A percentile compares a stretch with the other conserved stretches of the same genome.
These are phyloP conservation scores for Pinna nobilis DNA, from an alignment of 1,140 invertebrate species.

Conservation along the genomic window DNA sequence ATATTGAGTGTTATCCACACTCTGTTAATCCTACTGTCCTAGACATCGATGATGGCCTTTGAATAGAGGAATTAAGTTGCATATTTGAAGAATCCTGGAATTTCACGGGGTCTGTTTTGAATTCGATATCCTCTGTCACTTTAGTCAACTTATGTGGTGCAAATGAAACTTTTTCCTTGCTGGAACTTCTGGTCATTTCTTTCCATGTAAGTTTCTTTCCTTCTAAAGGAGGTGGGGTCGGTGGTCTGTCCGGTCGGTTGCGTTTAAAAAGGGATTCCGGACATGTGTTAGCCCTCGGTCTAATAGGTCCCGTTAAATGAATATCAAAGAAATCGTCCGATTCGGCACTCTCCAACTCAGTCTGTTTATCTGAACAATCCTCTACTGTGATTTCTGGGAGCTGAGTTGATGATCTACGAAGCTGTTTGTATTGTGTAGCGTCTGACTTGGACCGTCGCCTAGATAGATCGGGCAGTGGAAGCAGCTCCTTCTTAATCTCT, in stretches of 20 bases:
- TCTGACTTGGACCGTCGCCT: neutral
- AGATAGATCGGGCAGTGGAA: slow-evolving; percentile 7
- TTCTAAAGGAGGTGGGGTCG: slow-evolving; percentile 11
- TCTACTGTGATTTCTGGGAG: slow-evolving; percentile 15
- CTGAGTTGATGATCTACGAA: neutral
- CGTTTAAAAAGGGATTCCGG: slow-evolving; percentile 11
- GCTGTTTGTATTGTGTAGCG: slow-evolving; percentile 1
- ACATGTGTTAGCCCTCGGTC: slow-evolving; percentile 21
- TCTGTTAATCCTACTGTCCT: slow-evolving; percentile 17
- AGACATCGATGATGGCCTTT: neutral
- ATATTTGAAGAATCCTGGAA: neutral
- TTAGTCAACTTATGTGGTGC: slow-evolving; percentile 13
- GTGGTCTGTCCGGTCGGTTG: neutral
- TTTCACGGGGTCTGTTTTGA: slow-evolving; percentile 5
- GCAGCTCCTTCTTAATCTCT: neutral
- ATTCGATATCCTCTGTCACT: slow-evolving; percentile 8
- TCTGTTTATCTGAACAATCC: neutral
- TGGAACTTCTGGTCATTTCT: slow-evolving; percentile 6
- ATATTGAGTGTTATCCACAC: slow-evolving; percentile 11
- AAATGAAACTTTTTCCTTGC: slow-evolving; percentile 13
- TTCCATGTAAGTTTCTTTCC: slow-evolving; percentile 21
- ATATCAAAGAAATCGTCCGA: slow-evolving; percentile 5
- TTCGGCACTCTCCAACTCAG: neutral
- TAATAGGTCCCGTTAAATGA: slow-evolving; percentile 2
- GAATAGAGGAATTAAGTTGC: neutral